These are phyloP conservation scores for Passerculus sandwichensis DNA, from an alignment of 2,797 vertebrate species.

Conservation along the genomic window DNA sequence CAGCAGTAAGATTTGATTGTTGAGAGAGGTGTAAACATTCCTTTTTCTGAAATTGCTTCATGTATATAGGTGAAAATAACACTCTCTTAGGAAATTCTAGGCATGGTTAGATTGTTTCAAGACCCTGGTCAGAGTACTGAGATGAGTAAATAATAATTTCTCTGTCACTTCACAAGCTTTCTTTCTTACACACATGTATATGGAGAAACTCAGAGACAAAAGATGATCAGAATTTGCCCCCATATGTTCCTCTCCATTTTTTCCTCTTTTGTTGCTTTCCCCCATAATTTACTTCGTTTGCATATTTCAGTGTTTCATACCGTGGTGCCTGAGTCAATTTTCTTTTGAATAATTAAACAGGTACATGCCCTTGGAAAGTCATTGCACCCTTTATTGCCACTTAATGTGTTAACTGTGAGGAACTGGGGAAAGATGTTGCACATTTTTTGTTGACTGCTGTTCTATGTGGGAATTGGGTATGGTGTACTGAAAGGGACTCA, in stretches of 20 bases:
- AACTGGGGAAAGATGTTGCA: conserved; percentile 28
- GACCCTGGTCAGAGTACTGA: neutral
- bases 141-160: conserved; percentile 42
- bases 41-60: conserved; percentile 31
- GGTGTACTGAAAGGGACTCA: neutral
- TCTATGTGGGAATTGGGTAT: neutral
- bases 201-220: neutral
- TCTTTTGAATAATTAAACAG: conserved; percentile 71
- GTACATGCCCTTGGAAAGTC: conserved; percentile 71
- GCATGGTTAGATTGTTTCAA: conserved; percentile 40
- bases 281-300: conserved; percentile 67
- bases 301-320: conserved; percentile 68
- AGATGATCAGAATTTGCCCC: conserved; percentile 3
- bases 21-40: conserved; percentile 43
- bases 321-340: conserved; percentile 69
- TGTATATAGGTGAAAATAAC: conserved; percentile 49
- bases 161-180: neutral
- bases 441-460: conserved; percentile 23
- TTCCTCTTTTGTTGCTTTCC: conserved; percentile 45
- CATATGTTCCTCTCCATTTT: conserved; percentile 16
- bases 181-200: neutral
- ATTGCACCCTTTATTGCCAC: conserved; percentile 64
- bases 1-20: conserved; percentile 35
- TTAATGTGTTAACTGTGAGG: conserved; percentile 55
- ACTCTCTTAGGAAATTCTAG: conserved; percentile 23